Percentiles rank a stretch among this genome's conserved stretches.
phyloP scores from a whole-genome alignment of 2,797 vertebrate species.

The Hydrolagus colliei region DNA sequence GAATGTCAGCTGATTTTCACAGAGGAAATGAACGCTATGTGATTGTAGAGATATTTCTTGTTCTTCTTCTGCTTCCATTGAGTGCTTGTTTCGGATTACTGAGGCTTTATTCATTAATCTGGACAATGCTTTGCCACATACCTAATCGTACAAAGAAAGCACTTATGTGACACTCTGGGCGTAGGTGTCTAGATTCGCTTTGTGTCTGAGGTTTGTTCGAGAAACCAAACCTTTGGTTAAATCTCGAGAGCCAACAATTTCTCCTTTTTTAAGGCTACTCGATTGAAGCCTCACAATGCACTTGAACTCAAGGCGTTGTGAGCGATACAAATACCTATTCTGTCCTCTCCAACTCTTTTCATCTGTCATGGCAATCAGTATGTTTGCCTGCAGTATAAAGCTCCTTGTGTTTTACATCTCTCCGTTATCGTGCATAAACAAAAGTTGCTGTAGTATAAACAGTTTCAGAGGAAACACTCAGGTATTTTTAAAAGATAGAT shows the following conservation, averaged over 20 bases:
- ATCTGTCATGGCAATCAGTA: neutral
- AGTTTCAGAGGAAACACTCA: no score
- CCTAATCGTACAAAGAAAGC: neutral
- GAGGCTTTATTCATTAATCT: constrained; percentile 10
- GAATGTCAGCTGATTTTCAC: neutral
- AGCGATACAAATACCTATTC: neutral
- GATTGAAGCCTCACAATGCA: neutral
- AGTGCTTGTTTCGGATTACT: neutral
- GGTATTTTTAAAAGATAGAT: no score
- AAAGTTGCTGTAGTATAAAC: no score
- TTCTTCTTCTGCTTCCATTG: neutral
- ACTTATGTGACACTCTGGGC: neutral
- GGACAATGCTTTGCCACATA: neutral
- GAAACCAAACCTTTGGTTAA: neutral
- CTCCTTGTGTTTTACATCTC: no score
- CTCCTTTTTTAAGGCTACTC: neutral
- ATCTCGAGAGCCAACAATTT: neutral
- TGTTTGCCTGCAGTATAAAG: neutral
- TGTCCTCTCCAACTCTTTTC: neutral
- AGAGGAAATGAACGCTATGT: neutral
- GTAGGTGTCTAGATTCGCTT: constrained; percentile 7
- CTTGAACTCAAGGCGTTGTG: neutral
- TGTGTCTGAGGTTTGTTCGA: constrained; percentile 15
- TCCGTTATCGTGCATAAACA: no score
- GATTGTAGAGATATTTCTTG: neutral